These are phyloP conservation scores for Origma solitaria DNA, from an alignment of 2,113 vertebrate species.

Conservation along the genomic window DNA sequence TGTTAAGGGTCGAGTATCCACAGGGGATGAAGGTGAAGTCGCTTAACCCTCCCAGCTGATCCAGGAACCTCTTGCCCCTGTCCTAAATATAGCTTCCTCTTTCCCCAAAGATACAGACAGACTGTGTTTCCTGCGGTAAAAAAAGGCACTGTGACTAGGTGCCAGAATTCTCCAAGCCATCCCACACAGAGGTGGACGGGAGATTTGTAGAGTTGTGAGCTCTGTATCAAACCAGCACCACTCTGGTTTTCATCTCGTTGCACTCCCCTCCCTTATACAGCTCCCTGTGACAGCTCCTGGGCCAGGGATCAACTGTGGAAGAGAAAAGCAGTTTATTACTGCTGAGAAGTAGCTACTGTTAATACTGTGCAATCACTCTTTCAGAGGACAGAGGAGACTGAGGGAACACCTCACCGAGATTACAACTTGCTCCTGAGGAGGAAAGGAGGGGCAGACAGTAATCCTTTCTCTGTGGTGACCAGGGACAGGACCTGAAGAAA, in stretches of 20 bases:
- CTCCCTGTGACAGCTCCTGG: not conserved
- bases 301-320: not conserved
- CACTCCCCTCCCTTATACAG: not conserved
- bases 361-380: not conserved
- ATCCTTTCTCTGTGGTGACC: not conserved
- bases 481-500: not conserved
- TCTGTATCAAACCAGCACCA: not conserved
- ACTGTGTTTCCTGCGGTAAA: not conserved
- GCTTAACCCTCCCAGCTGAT: not conserved
- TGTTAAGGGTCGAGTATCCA: not conserved
- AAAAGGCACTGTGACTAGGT: accelerated
- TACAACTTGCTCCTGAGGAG: not conserved
- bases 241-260: not conserved
- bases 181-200: not conserved
- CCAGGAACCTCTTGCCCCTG: not conserved
- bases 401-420: not conserved
- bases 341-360: not conserved
- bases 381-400: not conserved
- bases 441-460: not conserved
- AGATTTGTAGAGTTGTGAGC: accelerated
- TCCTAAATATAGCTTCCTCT: not conserved
- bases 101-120: not conserved
- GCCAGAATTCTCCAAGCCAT: not conserved
- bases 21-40: not conserved
- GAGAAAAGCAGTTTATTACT: not conserved